These are phyloP conservation scores for Drosophila macrospina DNA, from an alignment of 2,888 invertebrate species.

Conservation along the genomic window DNA sequence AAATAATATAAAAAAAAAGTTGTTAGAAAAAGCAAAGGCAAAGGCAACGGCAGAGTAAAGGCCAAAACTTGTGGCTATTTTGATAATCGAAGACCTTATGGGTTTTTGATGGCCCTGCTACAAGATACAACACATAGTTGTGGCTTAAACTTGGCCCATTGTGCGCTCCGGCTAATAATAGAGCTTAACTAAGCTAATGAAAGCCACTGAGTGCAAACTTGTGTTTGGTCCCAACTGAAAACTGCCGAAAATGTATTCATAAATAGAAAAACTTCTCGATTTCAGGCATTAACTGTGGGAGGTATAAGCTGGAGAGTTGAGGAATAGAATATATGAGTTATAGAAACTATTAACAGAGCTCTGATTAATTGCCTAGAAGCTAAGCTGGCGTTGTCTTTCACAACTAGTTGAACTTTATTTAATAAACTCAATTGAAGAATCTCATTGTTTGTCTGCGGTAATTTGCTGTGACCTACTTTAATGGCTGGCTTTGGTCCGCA, in stretches of 20 bases:
- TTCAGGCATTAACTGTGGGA: slow-evolving; percentile 35
- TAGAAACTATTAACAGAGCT: background rate
- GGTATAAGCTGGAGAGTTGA: background rate
- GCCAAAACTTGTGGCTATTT: slow-evolving; percentile 56
- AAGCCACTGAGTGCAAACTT: slow-evolving; percentile 42
- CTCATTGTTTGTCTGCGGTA: background rate
- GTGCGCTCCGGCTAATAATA: slow-evolving; percentile 63
- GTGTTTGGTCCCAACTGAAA: slow-evolving; percentile 4
- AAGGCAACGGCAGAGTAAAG: slow-evolving; percentile 13
- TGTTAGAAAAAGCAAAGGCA: slow-evolving; percentile 8
- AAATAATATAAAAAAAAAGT: slow-evolving; percentile 25
- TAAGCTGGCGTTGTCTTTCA: too few relatives aligned
- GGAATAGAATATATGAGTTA: background rate
- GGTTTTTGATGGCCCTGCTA: slow-evolving; percentile 52
- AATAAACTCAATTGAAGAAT: background rate
- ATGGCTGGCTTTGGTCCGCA: too few relatives aligned
- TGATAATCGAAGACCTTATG: slow-evolving; percentile 63
- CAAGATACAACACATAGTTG: slow-evolving; percentile 41
- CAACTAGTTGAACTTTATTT: too few relatives aligned
- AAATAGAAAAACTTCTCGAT: slow-evolving; percentile 15
- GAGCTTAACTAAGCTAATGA: slow-evolving; percentile 74
- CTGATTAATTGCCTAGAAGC: background rate
- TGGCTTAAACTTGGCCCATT: slow-evolving; percentile 45
- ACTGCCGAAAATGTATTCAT: slow-evolving; percentile 20
- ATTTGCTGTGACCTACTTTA: too few relatives aligned